Percentiles rank a stretch among this genome's conserved stretches.
These are phyloP conservation scores for Drosophila longiperda DNA, from an alignment of 2,888 invertebrate species.

Conservation along the genomic window DNA sequence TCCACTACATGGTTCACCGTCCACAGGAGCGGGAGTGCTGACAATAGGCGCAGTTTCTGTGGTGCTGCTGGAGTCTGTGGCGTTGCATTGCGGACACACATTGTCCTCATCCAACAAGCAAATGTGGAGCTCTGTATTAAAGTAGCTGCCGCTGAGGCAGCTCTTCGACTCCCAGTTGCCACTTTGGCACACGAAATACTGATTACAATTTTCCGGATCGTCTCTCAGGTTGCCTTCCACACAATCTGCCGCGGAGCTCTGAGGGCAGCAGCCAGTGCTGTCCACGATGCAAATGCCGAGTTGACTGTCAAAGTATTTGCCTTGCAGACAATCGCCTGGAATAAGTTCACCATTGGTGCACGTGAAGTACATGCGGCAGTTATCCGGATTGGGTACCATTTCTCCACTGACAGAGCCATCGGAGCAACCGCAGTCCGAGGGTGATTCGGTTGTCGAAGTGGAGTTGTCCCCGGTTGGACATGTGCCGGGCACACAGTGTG, in stretches of 20 bases:
- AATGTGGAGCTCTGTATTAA: not conserved
- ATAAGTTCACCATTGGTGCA: conserved; percentile 67
- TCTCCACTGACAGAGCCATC: conserved; percentile 61
- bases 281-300: conserved; percentile 30
- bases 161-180: conserved; percentile 44
- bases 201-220: conserved; percentile 37
- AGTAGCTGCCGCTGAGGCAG: conserved; percentile 56
- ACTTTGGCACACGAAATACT: conserved; percentile 38
- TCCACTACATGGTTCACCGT: conserved; percentile 21
- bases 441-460: conserved; percentile 7
- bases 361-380: conserved; percentile 66
- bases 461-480: conserved; percentile 52
- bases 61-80: not conserved
- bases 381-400: conserved; percentile 46
- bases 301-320: conserved; percentile 63
- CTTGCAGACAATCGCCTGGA: conserved; percentile 62
- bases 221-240: not conserved
- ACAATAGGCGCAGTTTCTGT: not conserved
- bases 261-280: conserved; percentile 38
- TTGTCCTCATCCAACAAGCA: conserved; percentile 43
- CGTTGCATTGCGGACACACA: conserved; percentile 32
- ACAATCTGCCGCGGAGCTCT: conserved; percentile 40
- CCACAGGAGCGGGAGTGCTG: not conserved
- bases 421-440: conserved; percentile 54
- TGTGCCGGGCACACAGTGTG: conserved; percentile 55